Evolutionary conservation across 1,140 invertebrate species (phyloP).

Genomic region (Musca vetustissima): DNA sequence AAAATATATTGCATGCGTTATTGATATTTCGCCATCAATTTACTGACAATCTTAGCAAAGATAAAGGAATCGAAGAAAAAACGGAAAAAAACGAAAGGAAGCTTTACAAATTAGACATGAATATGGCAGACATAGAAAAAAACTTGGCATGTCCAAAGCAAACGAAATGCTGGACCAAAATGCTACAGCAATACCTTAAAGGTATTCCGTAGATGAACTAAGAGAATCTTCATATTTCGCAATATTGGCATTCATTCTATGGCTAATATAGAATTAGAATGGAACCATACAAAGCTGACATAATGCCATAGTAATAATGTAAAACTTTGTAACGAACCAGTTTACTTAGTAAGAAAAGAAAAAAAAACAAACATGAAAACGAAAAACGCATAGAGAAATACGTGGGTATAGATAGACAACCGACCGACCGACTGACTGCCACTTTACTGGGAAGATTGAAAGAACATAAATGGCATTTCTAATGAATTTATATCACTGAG

Average conservation of each 20-base stretch:
- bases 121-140: slow-evolving; percentile 16
- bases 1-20: slow-evolving; percentile 7
- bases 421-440: background rate
- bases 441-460: background rate
- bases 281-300: too few relatives aligned
- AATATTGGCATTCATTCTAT: too few relatives aligned
- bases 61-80: too few relatives aligned
- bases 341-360: background rate
- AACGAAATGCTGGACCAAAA: background rate
- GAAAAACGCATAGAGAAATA: background rate
- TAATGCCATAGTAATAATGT: background rate
- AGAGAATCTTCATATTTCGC: background rate
- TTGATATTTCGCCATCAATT: slow-evolving; percentile 23
- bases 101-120: slow-evolving; percentile 15
- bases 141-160: slow-evolving; percentile 4
- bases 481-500: slow-evolving; percentile 4
- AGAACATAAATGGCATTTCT: slow-evolving; percentile 19
- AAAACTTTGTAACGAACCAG: background rate
- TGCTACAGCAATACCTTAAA: slow-evolving; percentile 7
- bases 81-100: background rate
- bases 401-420: background rate
- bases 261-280: too few relatives aligned
- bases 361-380: too few relatives aligned
- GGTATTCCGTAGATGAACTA: background rate
- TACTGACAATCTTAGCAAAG: too few relatives aligned